Evolutionary conservation across 2,797 vertebrate genomes (phyloP).

Genomic region (Gallirallus australis): DNA sequence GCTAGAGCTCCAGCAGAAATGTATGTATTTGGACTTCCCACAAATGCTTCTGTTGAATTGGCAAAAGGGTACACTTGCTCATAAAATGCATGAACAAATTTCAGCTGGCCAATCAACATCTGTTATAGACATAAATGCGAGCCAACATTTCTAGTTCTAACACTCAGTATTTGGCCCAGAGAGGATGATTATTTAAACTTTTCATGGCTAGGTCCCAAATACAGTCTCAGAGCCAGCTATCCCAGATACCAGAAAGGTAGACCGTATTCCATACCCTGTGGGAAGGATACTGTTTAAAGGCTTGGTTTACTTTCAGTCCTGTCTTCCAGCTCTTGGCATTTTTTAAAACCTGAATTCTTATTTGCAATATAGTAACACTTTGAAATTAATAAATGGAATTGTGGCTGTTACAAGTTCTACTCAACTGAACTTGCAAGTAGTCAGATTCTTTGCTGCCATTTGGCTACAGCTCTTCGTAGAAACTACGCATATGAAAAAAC

Average conservation of each 20-base stretch:
- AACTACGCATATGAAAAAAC: background rate
- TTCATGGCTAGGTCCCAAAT: background rate
- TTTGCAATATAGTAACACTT: background rate
- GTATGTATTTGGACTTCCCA: constrained; percentile 49
- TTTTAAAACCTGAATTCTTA: background rate
- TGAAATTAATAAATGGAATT: background rate
- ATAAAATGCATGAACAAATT: constrained; percentile 57
- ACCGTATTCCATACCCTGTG: background rate
- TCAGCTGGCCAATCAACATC: constrained; percentile 53
- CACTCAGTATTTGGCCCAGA: constrained; percentile 33
- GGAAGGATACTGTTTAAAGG: background rate
- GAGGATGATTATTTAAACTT: constrained; percentile 54
- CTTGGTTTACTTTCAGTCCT: background rate
- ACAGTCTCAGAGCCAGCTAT: background rate
- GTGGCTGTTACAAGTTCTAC: background rate
- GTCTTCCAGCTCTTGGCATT: background rate
- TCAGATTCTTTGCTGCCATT: background rate
- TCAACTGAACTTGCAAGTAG: background rate
- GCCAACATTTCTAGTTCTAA: constrained; percentile 39
- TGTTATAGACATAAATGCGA: constrained; percentile 14
- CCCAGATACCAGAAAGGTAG: background rate
- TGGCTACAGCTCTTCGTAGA: background rate
- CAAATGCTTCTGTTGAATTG: constrained; percentile 59
- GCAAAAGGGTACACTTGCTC: constrained; percentile 2
- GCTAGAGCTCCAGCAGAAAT: background rate